Conservation (phyloP, 2,797 vertebrate species). For the Epinephelus awoara region DNA sequence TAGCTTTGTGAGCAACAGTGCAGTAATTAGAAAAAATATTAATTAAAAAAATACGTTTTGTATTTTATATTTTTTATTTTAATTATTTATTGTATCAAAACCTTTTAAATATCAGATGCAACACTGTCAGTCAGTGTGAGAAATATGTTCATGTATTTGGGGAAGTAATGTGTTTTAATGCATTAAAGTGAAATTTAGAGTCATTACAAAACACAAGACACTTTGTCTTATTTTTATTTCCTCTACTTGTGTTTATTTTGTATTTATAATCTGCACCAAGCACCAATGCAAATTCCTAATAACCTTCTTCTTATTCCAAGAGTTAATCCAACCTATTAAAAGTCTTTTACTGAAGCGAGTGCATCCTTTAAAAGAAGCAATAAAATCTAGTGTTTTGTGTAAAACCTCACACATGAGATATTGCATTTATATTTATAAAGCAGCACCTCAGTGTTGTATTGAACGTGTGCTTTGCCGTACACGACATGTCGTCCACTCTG, state of each 20-base stretch:
- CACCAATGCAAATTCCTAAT: too few relatives aligned
- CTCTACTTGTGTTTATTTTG: too few relatives aligned
- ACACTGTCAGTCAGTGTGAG: neutral
- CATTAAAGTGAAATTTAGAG: neutral
- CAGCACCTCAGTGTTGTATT: neutral
- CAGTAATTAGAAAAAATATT: neutral
- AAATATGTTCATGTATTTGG: neutral
- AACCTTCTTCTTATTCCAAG: neutral
- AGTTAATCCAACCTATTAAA: neutral
- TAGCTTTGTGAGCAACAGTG: too few relatives aligned
- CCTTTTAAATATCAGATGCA: neutral
- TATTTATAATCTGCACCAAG: too few relatives aligned
- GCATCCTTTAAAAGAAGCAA: neutral
- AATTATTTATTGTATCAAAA: neutral
- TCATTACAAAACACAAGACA: neutral
- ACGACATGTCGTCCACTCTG: constrained; percentile 4
- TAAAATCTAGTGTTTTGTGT: constrained; percentile 6
- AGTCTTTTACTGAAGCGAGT: neutral
- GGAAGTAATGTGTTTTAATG: neutral
- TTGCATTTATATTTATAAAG: constrained; percentile 18
- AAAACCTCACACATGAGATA: neutral
- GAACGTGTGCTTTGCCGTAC: neutral
- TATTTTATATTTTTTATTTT: too few relatives aligned
- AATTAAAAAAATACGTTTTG: neutral
- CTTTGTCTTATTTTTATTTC: neutral